These are phyloP conservation scores for Lepidotrigona ventralis DNA, from an alignment of 1,140 invertebrate genomes.

Conservation along the genomic window DNA sequence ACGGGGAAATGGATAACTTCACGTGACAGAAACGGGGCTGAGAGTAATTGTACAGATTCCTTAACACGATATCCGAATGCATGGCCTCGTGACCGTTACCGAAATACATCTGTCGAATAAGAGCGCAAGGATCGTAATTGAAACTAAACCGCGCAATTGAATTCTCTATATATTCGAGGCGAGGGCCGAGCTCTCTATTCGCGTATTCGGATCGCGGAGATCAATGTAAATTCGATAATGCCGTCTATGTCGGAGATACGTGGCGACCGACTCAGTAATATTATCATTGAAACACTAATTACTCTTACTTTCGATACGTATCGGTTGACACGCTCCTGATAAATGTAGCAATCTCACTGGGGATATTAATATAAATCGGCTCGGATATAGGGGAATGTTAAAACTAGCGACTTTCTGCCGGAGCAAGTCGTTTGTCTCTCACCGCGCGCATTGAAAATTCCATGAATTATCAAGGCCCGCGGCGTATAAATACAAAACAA, in stretches of 20 bases:
- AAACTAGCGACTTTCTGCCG: background rate
- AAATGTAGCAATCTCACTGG: background rate
- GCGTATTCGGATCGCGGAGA: no score
- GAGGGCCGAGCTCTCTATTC: background rate
- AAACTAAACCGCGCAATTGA: background rate
- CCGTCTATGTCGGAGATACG: background rate
- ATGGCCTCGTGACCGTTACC: constrained; percentile 46
- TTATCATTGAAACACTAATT: background rate
- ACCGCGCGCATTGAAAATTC: constrained; percentile 12
- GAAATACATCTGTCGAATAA: constrained; percentile 51
- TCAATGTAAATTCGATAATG: background rate
- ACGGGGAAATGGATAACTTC: no score
- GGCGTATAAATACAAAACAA: constrained; percentile 70
- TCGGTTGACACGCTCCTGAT: background rate
- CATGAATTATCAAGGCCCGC: constrained; percentile 67
- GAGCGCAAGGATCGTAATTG: constrained; percentile 26
- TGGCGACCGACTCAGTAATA: background rate
- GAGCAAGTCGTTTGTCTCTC: background rate
- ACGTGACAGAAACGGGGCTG: no score
- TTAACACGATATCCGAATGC: background rate
- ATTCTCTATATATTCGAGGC: background rate
- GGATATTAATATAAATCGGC: background rate
- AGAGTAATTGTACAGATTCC: background rate
- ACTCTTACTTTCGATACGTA: background rate
- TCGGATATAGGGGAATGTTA: background rate